A percentile compares a stretch with the other conserved stretches of the same genome.
phyloP scores from a whole-genome alignment of 2,797 vertebrate genomes.

The Chloroceryle amazona region DNA sequence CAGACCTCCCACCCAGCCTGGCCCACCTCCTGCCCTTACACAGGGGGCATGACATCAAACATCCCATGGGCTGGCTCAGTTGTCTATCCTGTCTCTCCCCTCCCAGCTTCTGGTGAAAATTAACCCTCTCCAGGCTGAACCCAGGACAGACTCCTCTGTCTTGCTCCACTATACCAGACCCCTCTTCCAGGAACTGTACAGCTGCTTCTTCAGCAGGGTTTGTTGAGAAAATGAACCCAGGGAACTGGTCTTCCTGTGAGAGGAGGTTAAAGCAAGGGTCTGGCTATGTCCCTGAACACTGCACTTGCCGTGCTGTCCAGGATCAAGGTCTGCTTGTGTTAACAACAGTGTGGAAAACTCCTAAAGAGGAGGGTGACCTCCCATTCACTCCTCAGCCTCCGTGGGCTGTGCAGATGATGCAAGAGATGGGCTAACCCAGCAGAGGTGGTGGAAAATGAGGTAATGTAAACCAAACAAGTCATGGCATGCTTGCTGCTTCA shows the following conservation, averaged over 20 bases:
- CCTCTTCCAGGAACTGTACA: neutral
- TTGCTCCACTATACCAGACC: neutral
- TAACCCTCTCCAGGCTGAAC: neutral
- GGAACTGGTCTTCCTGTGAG: neutral
- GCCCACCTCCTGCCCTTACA: neutral
- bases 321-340: neutral
- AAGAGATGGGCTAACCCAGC: neutral
- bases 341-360: neutral
- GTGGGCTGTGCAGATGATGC: rapidly evolving
- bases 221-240: neutral
- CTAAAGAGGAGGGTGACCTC: neutral
- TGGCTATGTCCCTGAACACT: neutral
- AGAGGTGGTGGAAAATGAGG: neutral
- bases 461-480: neutral
- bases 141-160: neutral
- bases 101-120: neutral
- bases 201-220: neutral
- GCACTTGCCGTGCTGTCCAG: neutral
- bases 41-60: neutral
- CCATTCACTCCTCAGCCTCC: neutral
- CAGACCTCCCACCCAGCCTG: no score
- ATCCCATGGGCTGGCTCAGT: neutral
- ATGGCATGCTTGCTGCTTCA: neutral
- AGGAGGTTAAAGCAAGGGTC: neutral
- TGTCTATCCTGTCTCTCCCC: neutral